Conservation (phyloP, 2,797 vertebrate genomes). For the Selene dorsalis region DNA sequence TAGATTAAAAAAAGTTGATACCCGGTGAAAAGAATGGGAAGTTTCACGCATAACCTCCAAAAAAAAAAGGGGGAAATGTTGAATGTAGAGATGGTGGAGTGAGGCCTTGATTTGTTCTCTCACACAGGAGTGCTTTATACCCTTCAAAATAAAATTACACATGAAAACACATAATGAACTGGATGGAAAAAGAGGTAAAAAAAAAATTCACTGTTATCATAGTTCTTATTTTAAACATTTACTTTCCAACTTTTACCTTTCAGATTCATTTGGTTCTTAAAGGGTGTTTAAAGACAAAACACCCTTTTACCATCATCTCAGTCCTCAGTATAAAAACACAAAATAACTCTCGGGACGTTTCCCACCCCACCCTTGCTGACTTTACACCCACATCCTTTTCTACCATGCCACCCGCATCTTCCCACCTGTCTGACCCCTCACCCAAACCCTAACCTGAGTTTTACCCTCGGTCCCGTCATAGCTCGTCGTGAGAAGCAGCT, state of each 20-base stretch:
- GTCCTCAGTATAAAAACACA: conserved; percentile 30
- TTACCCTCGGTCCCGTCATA: conserved; percentile 82
- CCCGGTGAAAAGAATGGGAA: conserved; percentile 22
- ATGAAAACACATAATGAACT: conserved; percentile 30
- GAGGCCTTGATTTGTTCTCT: conserved; percentile 49
- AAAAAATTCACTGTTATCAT: conserved; percentile 41
- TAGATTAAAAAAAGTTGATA: neutral
- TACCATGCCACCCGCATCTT: conserved; percentile 34
- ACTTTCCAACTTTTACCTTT: conserved; percentile 8
- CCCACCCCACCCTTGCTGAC: neutral
- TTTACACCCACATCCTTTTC: conserved; percentile 24
- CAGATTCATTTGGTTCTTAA: conserved; percentile 11
- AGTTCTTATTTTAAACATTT: conserved; percentile 37
- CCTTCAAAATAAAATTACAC: conserved; percentile 58
- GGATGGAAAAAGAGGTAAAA: conserved; percentile 55
- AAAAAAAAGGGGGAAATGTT: conserved; percentile 23
- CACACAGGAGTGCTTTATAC: conserved; percentile 58
- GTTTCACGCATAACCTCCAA: conserved; percentile 24
- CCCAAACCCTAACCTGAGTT: conserved; percentile 44
- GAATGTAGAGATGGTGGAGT: conserved; percentile 5
- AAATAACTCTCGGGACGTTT: conserved; percentile 18
- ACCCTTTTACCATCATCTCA: conserved; percentile 25
- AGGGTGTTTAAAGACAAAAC: neutral
- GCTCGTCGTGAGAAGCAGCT: conserved; percentile 89
- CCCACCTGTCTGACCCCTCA: conserved; percentile 45